These are phyloP conservation scores for Drosophila anomalata DNA, from an alignment of 2,888 invertebrate species.

Conservation along the genomic window DNA sequence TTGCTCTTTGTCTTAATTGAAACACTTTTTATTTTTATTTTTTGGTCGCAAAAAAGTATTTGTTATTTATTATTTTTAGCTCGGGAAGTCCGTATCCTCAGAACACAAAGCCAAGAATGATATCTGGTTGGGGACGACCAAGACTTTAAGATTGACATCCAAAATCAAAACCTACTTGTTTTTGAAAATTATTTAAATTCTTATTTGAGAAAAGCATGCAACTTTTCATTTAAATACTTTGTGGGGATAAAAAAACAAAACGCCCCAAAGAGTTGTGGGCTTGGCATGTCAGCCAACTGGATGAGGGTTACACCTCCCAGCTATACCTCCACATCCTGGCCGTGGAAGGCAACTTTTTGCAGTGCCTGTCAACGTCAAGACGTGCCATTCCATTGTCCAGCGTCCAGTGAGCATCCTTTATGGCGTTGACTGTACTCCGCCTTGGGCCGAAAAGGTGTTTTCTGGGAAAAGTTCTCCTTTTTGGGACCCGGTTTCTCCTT, in stretches of 20 bases:
- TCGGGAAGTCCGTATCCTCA: too few relatives aligned
- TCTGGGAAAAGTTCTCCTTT: conserved; percentile 21
- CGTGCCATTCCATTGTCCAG: conserved; percentile 46
- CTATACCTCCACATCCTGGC: not conserved
- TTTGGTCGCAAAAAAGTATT: too few relatives aligned
- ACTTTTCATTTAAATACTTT: not conserved
- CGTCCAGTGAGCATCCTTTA: conserved; percentile 6
- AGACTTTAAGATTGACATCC: too few relatives aligned
- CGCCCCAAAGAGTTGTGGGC: conserved; percentile 15
- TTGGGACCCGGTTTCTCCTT: conserved; percentile 7
- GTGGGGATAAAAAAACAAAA: not conserved
- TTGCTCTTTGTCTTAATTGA: too few relatives aligned
- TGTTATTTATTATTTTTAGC: too few relatives aligned
- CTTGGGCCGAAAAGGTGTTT: conserved; percentile 33
- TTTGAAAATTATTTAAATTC: too few relatives aligned
- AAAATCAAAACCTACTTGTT: too few relatives aligned
- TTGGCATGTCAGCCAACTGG: conserved; percentile 62
- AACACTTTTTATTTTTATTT: too few relatives aligned
- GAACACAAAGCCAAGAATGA: too few relatives aligned
- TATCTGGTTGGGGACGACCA: too few relatives aligned
- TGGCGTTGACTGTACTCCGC: conserved; percentile 33
- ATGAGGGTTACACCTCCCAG: conserved; percentile 57
- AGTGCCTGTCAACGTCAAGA: conserved; percentile 68
- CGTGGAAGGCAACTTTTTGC: conserved; percentile 58
- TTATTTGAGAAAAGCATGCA: too few relatives aligned